phyloP scores from a whole-genome alignment of 1,140 invertebrate species.

The Aradophagus sp. region DNA sequence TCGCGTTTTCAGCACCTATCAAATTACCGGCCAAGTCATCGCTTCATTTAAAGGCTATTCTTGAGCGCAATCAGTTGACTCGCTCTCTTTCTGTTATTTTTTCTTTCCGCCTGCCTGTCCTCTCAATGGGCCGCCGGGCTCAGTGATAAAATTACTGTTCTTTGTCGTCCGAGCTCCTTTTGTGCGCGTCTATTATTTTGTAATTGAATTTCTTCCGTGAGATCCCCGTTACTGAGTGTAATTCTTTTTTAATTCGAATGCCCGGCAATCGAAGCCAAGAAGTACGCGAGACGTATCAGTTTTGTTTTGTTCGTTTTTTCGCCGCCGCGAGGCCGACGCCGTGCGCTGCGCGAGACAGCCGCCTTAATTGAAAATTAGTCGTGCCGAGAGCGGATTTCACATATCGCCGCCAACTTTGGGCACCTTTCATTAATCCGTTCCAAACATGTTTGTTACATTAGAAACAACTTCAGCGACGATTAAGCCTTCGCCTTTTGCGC shows the following conservation, averaged over 20 bases:
- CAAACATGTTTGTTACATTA: conserved; percentile 17
- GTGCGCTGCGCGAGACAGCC: conserved; percentile 23
- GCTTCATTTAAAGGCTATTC: conserved; percentile 50
- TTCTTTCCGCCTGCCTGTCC: conserved; percentile 26
- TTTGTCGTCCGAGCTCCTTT: conserved; percentile 54
- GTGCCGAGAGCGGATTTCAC: conserved; percentile 13
- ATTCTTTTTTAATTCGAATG: conserved; percentile 52
- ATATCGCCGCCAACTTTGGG: conserved; percentile 12
- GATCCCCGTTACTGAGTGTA: conserved; percentile 35
- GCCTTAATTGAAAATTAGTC: conserved; percentile 47
- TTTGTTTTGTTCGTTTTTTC: conserved; percentile 9
- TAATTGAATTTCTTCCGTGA: conserved; percentile 57
- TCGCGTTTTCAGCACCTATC: conserved; percentile 46
- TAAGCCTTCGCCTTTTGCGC: too few relatives aligned
- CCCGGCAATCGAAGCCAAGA: conserved; percentile 45
- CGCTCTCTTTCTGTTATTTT: conserved; percentile 39
- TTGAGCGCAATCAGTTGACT: conserved; percentile 46
- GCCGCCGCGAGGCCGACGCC: not conserved
- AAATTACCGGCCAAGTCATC: conserved; percentile 44
- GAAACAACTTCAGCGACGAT: conserved; percentile 8
- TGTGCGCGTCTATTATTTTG: conserved; percentile 55
- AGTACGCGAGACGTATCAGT: conserved; percentile 46
- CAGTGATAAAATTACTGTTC: conserved; percentile 55
- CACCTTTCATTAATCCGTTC: conserved; percentile 17
- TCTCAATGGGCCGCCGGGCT: conserved; percentile 30